Evolutionary conservation across 1,140 invertebrate species (phyloP).

Genomic region (Drosophila yakuba): DNA sequence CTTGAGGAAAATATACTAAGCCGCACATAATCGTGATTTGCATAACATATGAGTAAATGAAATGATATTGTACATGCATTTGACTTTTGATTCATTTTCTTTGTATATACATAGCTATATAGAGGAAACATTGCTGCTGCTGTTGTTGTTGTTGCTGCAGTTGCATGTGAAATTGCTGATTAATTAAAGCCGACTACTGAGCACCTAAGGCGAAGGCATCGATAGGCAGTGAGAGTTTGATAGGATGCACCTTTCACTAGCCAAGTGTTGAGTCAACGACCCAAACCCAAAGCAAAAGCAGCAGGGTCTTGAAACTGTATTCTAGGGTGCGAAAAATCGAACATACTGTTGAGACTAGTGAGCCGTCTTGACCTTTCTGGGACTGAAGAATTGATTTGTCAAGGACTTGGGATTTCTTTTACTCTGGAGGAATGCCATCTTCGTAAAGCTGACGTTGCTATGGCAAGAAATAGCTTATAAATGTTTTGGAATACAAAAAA

Average conservation of each 20-base stretch:
- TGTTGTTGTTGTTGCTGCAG: slow-evolving; percentile 13
- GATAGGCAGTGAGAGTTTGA: slow-evolving; percentile 54
- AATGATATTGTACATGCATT: slow-evolving; percentile 47
- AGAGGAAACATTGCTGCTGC: slow-evolving; percentile 19
- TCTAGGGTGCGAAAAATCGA: slow-evolving; percentile 11
- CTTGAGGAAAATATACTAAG: background rate
- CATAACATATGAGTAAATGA: slow-evolving; percentile 42
- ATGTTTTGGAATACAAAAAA: background rate
- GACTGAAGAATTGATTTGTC: background rate
- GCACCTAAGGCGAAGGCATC: slow-evolving; percentile 57
- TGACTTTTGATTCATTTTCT: slow-evolving; percentile 32
- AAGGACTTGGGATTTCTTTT: background rate
- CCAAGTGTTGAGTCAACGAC: slow-evolving; percentile 35
- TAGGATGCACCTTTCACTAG: slow-evolving; percentile 40
- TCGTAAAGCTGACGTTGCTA: slow-evolving; percentile 1
- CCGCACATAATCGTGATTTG: slow-evolving; percentile 45
- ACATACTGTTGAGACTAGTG: background rate
- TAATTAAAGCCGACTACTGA: slow-evolving; percentile 50
- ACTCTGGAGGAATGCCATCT: background rate
- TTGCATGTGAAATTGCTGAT: slow-evolving; percentile 50
- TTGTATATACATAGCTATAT: slow-evolving; percentile 36
- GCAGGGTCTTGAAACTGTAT: slow-evolving; percentile 11
- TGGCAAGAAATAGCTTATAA: slow-evolving; percentile 12
- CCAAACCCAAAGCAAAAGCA: slow-evolving; percentile 10
- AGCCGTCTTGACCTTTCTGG: background rate